Conservation (phyloP, 2,797 vertebrate genomes). For the Eulemur mongoz region DNA sequence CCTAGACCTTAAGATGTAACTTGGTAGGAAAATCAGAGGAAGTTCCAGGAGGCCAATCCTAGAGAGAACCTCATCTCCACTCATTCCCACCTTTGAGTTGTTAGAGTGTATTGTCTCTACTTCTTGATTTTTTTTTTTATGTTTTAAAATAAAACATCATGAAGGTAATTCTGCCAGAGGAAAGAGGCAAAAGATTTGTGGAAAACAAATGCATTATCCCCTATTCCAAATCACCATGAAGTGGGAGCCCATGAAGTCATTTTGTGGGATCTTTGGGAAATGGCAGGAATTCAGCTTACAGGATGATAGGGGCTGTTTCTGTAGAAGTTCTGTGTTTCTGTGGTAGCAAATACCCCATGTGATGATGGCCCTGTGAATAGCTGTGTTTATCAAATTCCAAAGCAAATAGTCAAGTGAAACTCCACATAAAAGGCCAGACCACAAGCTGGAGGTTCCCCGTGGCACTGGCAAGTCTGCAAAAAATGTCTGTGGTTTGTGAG, state of each 20-base stretch:
- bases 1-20: background rate
- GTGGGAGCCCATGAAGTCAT: background rate
- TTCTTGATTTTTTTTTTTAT: background rate
- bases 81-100: background rate
- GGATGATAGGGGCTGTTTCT: background rate
- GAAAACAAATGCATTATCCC: background rate
- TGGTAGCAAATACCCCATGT: background rate
- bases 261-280: conserved; percentile 38
- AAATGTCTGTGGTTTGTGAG: conserved; percentile 56
- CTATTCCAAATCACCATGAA: background rate
- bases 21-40: background rate
- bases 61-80: background rate
- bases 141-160: conserved; percentile 24
- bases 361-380: conserved; percentile 56
- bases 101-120: background rate
- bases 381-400: conserved; percentile 72
- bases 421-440: conserved; percentile 58
- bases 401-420: conserved; percentile 69
- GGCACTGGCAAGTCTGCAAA: background rate
- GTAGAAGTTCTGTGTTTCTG: conserved; percentile 41
- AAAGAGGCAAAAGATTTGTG: background rate
- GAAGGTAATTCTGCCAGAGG: conserved; percentile 11
- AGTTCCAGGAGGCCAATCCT: background rate
- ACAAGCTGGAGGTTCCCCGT: conserved; percentile 50
- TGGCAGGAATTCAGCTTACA: background rate